Evolutionary conservation across 1,140 invertebrate genomes (phyloP), one percentile per base, ranked within the genome.

Genomic region (Macrobrachium nipponense): DNA sequence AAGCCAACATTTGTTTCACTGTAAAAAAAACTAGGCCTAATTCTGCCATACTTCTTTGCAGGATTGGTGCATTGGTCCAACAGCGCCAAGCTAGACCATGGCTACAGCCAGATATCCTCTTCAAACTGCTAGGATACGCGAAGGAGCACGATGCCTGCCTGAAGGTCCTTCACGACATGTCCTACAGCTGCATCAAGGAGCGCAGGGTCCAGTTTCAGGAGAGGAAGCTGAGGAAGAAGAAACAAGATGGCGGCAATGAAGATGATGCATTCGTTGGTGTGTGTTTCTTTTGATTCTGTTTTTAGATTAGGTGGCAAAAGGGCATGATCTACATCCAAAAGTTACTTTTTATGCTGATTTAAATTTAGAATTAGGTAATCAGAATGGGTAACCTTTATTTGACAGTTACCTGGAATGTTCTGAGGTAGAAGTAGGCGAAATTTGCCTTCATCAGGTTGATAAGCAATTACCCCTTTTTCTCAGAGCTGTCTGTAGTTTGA

Each of bases 141-240:
- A 95, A 95, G 89, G 93, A 95, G 86, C 95, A 97, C 90, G 93
- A 94, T 6, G 93, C 93, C 82, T 93, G 95, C 75, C 91, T 98
- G 12, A 93, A 95, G 70, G 94, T 96, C 88, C 95, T 98, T 83
- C 97, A 98, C 90, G 94, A 94, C 11, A 94, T 98, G 76, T 98
- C 97, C 18, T 95, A 95, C 89, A 95, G 94, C 91, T 94, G 95
- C 88, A 92, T 92, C 86, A 62, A 18, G 14, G 62, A 61, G 51
- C n/a, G 58, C 43, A 59, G 60, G 44, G 15, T 94, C 83, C 94
- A 95, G 82, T 95, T 95, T 90, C 73, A 90, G 7, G 89, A 90
- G 80, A 88, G 89, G 36, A 89, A 90, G 78, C 36, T 43, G 17
- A 10, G 58, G 20, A n/a, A 70, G 10, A 62, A 59, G 80, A 59